Conservation (phyloP, 2,888 invertebrate species). For the Phaedon cochleariae region DNA sequence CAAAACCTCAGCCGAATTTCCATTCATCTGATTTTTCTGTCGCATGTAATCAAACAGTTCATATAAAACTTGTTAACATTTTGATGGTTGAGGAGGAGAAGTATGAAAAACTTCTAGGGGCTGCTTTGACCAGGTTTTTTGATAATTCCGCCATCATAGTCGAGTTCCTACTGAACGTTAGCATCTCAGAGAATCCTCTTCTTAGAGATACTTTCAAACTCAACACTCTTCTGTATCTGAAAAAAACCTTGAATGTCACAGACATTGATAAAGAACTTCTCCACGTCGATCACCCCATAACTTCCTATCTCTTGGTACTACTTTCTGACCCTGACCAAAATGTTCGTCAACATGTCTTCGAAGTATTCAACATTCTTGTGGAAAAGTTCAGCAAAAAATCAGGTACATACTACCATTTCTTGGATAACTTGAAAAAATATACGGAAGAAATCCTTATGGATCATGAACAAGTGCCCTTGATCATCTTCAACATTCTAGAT, state of each 20-base stretch:
- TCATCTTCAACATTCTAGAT: constrained; percentile 70
- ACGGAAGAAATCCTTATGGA: constrained; percentile 71
- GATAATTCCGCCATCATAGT: constrained; percentile 31
- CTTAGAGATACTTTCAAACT: constrained; percentile 29
- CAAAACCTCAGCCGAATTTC: constrained; percentile 59
- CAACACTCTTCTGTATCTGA: constrained; percentile 31
- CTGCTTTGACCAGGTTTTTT: constrained; percentile 61
- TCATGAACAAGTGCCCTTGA: constrained; percentile 70
- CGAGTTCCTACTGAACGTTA: constrained; percentile 44
- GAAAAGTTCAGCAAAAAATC: constrained; percentile 22
- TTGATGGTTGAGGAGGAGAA: constrained; percentile 23
- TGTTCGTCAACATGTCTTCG: constrained; percentile 28
- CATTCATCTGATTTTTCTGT: constrained; percentile 62
- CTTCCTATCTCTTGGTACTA: constrained; percentile 27
- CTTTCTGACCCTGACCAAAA: constrained; percentile 23
- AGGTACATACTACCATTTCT: constrained; percentile 25
- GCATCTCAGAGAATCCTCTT: constrained; percentile 29
- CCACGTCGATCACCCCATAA: constrained; percentile 15
- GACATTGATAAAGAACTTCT: constrained; percentile 21
- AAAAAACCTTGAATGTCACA: constrained; percentile 21
- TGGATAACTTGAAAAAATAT: constrained; percentile 42
- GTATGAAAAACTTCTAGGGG: constrained; percentile 40
- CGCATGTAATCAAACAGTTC: background rate
- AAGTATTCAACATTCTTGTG: constrained; percentile 28
- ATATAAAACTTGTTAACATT: background rate